Evolutionary conservation across 2,113 vertebrate species (phyloP).

Genomic region (Dicrurus megarhynchus): DNA sequence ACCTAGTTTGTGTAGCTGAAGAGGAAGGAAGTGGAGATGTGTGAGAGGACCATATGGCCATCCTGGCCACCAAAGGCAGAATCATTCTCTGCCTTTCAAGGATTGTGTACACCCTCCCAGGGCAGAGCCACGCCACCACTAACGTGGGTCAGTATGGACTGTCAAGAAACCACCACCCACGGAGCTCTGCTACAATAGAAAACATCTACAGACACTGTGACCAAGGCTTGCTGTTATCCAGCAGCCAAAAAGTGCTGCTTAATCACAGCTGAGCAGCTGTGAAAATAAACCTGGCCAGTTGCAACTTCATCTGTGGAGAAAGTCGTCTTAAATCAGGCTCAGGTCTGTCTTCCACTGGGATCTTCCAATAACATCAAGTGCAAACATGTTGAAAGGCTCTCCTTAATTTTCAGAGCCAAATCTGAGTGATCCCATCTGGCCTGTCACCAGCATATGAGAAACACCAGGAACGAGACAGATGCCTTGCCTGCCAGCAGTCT

Average conservation of each 20-base stretch:
- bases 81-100: not conserved
- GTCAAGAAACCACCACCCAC: not conserved
- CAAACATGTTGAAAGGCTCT: not conserved
- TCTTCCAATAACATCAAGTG: not conserved
- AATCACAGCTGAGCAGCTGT: not conserved
- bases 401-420: not conserved
- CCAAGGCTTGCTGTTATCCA: not conserved
- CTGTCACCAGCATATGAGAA: not conserved
- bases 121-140: not conserved
- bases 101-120: not conserved
- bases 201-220: not conserved
- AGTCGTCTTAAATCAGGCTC: not conserved
- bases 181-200: not conserved
- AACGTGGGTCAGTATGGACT: fast-evolving
- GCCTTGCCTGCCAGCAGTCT: not conserved
- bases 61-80: not conserved
- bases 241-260: not conserved
- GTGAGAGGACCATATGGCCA: not conserved
- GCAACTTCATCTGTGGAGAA: not conserved
- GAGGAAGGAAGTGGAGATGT: not conserved
- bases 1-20: not conserved
- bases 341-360: not conserved
- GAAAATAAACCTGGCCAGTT: not conserved
- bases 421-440: not conserved
- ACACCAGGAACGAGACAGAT: fast-evolving